These are phyloP conservation scores for Poicephalus meyeri DNA, from an alignment of 2,113 vertebrate species.

Conservation along the genomic window DNA sequence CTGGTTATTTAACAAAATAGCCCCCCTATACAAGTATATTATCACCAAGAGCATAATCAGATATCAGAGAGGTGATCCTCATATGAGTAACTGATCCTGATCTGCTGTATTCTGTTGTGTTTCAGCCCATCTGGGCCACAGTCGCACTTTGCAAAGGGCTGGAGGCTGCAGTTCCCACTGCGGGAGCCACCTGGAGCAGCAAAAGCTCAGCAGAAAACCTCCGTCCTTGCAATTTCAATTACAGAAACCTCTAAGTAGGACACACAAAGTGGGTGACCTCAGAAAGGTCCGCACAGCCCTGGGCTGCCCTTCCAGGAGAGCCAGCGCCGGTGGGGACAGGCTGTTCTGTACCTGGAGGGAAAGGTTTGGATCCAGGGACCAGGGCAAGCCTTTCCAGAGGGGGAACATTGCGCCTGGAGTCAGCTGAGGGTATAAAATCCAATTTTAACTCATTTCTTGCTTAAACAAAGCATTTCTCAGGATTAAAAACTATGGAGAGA, in stretches of 20 bases:
- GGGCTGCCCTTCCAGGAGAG: neutral
- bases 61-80: neutral
- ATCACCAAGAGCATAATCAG: neutral
- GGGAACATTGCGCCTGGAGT: neutral
- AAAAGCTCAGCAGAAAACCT: neutral
- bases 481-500: neutral
- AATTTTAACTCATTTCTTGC: neutral
- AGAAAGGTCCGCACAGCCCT: neutral
- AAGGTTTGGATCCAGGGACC: neutral
- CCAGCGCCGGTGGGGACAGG: rapidly evolving
- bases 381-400: rapidly evolving
- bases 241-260: neutral
- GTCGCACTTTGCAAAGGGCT: neutral
- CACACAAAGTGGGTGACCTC: neutral
- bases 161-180: neutral
- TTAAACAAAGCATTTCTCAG: neutral
- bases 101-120: neutral
- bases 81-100: neutral
- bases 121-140: neutral
- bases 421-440: neutral
- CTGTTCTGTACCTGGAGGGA: neutral
- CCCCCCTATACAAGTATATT: neutral
- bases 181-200: neutral
- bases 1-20: neutral
- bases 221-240: neutral